Evolutionary conservation across 2,113 vertebrate genomes (phyloP).

Genomic region (Takifugu flavidus): DNA sequence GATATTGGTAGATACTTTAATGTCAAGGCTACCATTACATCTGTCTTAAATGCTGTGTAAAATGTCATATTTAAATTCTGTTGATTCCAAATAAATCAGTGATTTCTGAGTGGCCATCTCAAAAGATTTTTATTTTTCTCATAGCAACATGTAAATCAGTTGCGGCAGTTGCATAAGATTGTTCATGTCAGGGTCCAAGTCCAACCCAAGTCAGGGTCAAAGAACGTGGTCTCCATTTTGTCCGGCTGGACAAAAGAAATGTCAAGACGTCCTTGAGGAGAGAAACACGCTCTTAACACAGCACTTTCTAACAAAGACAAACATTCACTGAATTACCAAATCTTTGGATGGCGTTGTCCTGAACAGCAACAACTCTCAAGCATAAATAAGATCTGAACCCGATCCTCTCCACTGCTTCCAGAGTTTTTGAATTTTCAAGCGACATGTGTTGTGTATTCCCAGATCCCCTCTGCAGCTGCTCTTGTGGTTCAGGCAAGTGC

Average conservation of each 20-base stretch:
- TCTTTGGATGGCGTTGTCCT: constrained; percentile 18
- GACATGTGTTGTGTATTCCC: constrained; percentile 48
- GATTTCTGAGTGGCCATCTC: too few species aligned
- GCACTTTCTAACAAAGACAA: not conserved
- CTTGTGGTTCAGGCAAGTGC: constrained; percentile 48
- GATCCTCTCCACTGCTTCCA: constrained; percentile 11
- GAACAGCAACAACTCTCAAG: too few species aligned
- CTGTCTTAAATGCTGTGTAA: too few species aligned
- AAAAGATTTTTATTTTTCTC: too few species aligned
- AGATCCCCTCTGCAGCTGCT: constrained; percentile 63
- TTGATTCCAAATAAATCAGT: too few species aligned
- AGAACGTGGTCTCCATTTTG: constrained; percentile 1
- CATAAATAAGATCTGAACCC: not conserved
- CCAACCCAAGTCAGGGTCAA: not conserved
- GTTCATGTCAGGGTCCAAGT: too few species aligned
- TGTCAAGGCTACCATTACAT: too few species aligned
- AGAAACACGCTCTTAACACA: constrained; percentile 8
- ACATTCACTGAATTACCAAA: constrained; percentile 19
- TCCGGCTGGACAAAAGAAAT: constrained; percentile 4
- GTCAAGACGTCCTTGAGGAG: constrained; percentile 19
- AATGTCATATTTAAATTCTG: too few species aligned
- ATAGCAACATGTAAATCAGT: too few species aligned
- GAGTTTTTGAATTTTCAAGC: constrained; percentile 51
- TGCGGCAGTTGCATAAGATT: too few species aligned
- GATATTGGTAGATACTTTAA: too few species aligned